A percentile compares a stretch with the other conserved stretches of the same genome.
phyloP scores from a whole-genome alignment of 2,113 vertebrate genomes.

The Nycticebus coucang region DNA sequence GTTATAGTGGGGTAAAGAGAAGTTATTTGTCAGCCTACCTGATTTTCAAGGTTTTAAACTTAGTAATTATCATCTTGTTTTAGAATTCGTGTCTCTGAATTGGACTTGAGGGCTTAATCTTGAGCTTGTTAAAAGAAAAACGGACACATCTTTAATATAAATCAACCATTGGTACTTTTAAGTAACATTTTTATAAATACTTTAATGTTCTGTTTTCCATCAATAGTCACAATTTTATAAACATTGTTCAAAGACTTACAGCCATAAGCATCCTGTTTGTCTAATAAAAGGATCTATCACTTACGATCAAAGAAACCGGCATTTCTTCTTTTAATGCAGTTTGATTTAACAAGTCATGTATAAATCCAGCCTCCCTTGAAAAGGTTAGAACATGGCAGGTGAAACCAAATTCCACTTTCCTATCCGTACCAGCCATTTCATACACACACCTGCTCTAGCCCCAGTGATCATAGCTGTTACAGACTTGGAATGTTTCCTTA shows the following conservation, averaged over 20 bases:
- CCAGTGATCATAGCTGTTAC: neutral
- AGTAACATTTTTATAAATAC: conserved; percentile 39
- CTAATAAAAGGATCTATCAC: neutral
- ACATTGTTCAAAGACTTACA: neutral
- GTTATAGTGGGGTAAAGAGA: neutral
- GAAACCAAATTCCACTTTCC: neutral
- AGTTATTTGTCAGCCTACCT: neutral
- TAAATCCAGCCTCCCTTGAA: neutral
- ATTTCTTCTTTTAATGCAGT: neutral
- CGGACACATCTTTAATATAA: neutral
- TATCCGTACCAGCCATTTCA: neutral
- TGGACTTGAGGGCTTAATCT: neutral
- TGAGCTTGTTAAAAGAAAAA: neutral
- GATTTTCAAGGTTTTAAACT: conserved; percentile 11
- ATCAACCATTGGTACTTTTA: neutral
- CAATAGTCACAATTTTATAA: neutral
- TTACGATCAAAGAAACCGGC: neutral
- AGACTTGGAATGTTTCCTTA: neutral
- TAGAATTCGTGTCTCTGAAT: neutral
- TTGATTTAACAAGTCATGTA: neutral
- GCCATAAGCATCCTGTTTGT: neutral
- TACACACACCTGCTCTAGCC: neutral
- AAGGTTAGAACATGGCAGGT: neutral
- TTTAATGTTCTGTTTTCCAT: neutral
- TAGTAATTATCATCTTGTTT: neutral